These are phyloP conservation scores for Cerastis leucographa DNA, from an alignment of 2,888 invertebrate species.

Conservation along the genomic window DNA sequence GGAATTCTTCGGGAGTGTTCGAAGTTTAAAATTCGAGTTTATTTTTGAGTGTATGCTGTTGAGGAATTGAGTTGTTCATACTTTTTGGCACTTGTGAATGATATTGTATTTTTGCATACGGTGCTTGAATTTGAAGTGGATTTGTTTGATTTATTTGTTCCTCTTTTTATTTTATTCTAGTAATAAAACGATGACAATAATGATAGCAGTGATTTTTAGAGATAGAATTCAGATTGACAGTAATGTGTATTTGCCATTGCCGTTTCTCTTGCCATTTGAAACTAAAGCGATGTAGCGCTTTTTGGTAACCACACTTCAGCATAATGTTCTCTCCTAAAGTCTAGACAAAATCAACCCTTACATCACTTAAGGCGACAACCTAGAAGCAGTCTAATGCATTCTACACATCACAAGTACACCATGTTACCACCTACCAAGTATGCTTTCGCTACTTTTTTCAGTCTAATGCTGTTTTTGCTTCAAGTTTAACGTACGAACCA, in stretches of 20 bases:
- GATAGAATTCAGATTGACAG: neutral
- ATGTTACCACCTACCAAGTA: slow-evolving; percentile 51
- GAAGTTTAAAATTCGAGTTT: slow-evolving; percentile 48
- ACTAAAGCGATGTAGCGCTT: neutral
- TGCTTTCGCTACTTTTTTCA: slow-evolving; percentile 61
- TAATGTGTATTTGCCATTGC: neutral
- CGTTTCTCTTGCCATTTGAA: neutral
- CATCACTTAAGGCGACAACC: slow-evolving; percentile 36
- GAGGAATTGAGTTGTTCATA: slow-evolving; percentile 16
- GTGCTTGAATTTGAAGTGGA: neutral
- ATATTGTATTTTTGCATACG: slow-evolving; percentile 11
- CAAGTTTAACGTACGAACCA: slow-evolving; percentile 73
- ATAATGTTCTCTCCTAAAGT: neutral
- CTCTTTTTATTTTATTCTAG: no score
- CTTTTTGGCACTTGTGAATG: slow-evolving; percentile 9
- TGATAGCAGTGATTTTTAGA: neutral
- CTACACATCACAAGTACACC: slow-evolving; percentile 36
- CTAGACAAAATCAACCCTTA: slow-evolving; percentile 26
- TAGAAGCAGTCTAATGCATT: slow-evolving; percentile 39
- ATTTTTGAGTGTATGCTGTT: slow-evolving; percentile 36
- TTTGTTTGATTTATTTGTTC: neutral
- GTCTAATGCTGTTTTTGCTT: slow-evolving; percentile 68
- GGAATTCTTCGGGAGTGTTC: slow-evolving; percentile 38
- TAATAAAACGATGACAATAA: neutral
- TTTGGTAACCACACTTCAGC: neutral